Conservation (phyloP, 53 echinoderm and acorn worm species). For the Patiria pectinifera region DNA sequence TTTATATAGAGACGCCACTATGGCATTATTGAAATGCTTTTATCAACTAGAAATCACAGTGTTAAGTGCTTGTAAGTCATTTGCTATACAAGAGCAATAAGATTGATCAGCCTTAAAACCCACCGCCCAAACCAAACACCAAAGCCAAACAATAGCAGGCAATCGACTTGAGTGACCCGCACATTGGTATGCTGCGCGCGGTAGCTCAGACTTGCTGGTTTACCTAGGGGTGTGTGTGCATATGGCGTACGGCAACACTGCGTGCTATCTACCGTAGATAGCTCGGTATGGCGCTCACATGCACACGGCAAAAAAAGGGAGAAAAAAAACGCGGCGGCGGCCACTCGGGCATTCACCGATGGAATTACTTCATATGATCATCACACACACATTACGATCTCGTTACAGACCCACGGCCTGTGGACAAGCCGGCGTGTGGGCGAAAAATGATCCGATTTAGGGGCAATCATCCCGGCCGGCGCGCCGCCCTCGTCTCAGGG, state of each 20-base stretch:
- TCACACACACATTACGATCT: constrained; percentile 68
- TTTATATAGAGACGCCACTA: constrained; percentile 22
- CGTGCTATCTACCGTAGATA: constrained; percentile 49
- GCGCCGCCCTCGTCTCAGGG: constrained; percentile 38
- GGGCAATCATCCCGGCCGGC: constrained; percentile 65
- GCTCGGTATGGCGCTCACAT: neutral
- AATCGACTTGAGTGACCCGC: constrained; percentile 57
- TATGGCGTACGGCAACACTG: neutral
- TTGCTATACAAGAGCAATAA: constrained; percentile 40
- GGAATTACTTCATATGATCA: constrained; percentile 60
- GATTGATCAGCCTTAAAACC: constrained; percentile 48
- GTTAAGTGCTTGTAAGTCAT: constrained; percentile 38
- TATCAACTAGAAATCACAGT: constrained; percentile 26
- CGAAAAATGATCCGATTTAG: constrained; percentile 71
- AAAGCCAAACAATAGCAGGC: constrained; percentile 60
- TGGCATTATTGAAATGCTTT: constrained; percentile 28
- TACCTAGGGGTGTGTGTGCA: constrained; percentile 24
- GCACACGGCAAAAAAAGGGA: neutral
- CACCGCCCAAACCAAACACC: constrained; percentile 44
- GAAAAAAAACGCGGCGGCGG: constrained; percentile 33
- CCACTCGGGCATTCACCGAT: constrained; percentile 73
- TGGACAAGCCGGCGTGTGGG: constrained; percentile 62
- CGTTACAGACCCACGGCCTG: constrained; percentile 62
- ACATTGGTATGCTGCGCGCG: constrained; percentile 24
- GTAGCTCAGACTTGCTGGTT: constrained; percentile 10